Evolutionary conservation across 2,888 invertebrate species (phyloP).

Genomic region (Spatulosminthurus flaviceps): DNA sequence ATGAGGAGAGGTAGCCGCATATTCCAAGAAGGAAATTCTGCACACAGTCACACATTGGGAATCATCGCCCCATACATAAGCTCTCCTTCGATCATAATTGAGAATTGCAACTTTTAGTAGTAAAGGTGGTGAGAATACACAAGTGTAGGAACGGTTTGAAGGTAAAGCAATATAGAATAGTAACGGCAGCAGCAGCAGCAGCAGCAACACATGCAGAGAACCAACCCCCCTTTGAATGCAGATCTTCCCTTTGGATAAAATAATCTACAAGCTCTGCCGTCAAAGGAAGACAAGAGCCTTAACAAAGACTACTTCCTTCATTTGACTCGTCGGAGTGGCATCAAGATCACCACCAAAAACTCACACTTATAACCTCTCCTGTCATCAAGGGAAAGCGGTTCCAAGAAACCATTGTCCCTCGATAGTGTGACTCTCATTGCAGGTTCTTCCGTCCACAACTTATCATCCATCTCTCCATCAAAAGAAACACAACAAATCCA

Average conservation of each 20-base stretch:
- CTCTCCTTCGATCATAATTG: conserved; percentile 23
- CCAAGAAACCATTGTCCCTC: conserved; percentile 48
- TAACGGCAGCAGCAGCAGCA: conserved; percentile 29
- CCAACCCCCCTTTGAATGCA: conserved; percentile 44
- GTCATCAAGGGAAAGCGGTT: conserved; percentile 23
- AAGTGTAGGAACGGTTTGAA: not conserved
- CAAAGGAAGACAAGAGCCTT: conserved; percentile 47
- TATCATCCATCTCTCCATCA: conserved; percentile 16
- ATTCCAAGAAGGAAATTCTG: not conserved
- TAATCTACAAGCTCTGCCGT: conserved; percentile 38
- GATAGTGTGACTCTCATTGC: conserved; percentile 30
- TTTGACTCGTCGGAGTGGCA: conserved; percentile 53
- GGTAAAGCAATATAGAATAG: conserved; percentile 18
- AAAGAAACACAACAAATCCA: conserved; percentile 8
- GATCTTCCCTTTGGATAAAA: conserved; percentile 47
- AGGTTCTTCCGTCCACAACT: conserved; percentile 36
- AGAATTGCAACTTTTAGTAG: conserved; percentile 19
- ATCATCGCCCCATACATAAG: not conserved
- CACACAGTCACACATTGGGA: not conserved
- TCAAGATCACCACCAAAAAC: conserved; percentile 41
- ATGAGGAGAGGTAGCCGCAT: conserved; percentile 5
- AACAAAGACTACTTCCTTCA: conserved; percentile 52
- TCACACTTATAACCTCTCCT: conserved; percentile 29
- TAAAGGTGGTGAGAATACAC: conserved; percentile 4
- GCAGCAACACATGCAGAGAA: conserved; percentile 34